These are phyloP conservation scores for Habropoda laboriosa DNA, from an alignment of 1,140 invertebrate genomes.

Conservation along the genomic window DNA sequence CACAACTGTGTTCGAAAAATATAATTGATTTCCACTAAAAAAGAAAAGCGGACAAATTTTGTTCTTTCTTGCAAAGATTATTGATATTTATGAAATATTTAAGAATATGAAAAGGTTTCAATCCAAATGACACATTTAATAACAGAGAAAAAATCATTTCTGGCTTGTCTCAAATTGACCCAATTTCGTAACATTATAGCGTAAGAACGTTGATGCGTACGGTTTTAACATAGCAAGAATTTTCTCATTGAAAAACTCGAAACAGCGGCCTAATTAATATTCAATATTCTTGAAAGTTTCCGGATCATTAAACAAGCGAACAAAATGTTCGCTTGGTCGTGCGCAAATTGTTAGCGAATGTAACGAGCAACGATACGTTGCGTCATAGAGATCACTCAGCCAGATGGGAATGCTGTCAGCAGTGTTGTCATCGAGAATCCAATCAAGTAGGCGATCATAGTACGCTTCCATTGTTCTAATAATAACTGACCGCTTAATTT, in stretches of 20 bases:
- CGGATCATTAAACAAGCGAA: neutral
- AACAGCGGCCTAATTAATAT: neutral
- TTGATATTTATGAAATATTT: no score
- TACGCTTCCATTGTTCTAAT: conserved; percentile 25
- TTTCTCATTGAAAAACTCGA: neutral
- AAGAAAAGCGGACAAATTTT: no score
- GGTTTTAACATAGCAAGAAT: neutral
- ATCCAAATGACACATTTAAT: no score
- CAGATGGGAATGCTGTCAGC: conserved; percentile 14
- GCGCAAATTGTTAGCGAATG: neutral
- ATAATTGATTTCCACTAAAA: no score
- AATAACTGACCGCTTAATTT: conserved; percentile 40
- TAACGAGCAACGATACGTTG: conserved; percentile 13
- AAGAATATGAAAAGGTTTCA: no score
- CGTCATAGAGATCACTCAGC: neutral
- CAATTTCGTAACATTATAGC: no score
- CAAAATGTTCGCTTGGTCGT: neutral
- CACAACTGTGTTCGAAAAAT: no score
- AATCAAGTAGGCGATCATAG: conserved; percentile 23
- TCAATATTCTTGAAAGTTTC: neutral
- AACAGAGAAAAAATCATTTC: no score
- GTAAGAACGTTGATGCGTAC: no score
- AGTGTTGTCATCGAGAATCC: conserved; percentile 36
- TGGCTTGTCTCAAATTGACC: no score
- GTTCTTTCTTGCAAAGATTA: no score